Base-by-base conservation (phyloP, 92 coral and sea anemone species). In the Epizoanthus ramosus region DNA sequence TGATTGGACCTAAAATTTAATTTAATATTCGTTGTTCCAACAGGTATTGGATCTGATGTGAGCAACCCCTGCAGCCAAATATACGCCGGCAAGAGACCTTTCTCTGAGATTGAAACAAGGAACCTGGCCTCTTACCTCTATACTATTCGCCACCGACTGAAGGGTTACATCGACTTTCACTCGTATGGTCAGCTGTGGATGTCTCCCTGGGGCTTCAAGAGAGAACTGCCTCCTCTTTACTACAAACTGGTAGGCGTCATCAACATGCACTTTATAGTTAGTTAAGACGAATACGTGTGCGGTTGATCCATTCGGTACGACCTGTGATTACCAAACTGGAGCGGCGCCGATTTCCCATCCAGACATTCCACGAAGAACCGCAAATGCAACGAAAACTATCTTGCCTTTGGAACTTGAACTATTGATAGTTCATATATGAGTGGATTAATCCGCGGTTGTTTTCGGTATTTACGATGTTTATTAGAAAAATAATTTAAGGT, bases 191-290 rank as follows among this genome's bases (percentile, higher is more conserved):
- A 93, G 65, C 75, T 93, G 3, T 91, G 94, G 97, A 88, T 93
- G 94, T 91, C 94, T 23, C 92, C 97, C 1, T 93, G 94, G 94
- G 97, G 97, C 6, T 93, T 59, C 67, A 93, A 87, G 16, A 89
- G 68, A 67, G 18, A 52, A 21, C 72, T 61, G 5, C 91, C 98
- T 16, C 95, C 94, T 19, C 84, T 87, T 61, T 92, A 88, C 71
- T 13, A 33, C 23, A 79, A 74, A 80, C 88, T 88, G 86, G 97
- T 93, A 86, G 37, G 90, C 31, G 2, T 16, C 24, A 10, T 17
- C 14, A 16, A 8, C 69, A 12, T 21, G 69, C 15, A 21, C 35
- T 63, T 43, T 7, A 43, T 43, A 43, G 50, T 43, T 43, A 19
- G 10, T 24, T 63, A 63, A 63, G 68, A 8, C 8, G 23, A 63